Percentiles rank a stretch among this genome's conserved stretches.
phyloP scores from a whole-genome alignment of 2,888 invertebrate species.

The Agapostemon virescens region DNA sequence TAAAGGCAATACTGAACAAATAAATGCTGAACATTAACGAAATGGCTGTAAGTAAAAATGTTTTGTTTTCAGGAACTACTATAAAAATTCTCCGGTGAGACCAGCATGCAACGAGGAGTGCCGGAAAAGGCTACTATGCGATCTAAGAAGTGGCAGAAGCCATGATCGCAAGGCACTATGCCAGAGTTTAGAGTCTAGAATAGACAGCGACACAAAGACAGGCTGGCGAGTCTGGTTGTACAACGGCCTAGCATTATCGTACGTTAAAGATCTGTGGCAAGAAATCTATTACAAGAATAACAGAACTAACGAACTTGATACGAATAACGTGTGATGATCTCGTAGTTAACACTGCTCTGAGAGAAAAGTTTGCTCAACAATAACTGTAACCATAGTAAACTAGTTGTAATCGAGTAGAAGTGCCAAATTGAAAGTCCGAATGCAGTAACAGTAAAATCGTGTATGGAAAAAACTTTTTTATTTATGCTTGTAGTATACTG shows the following conservation, averaged over 20 bases:
- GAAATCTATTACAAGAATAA: constrained; percentile 63
- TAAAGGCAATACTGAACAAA: too few species aligned
- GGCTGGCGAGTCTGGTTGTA: constrained; percentile 94
- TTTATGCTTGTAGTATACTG: too few species aligned
- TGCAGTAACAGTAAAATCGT: too few species aligned
- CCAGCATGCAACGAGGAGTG: constrained; percentile 92
- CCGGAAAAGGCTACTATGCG: constrained; percentile 91
- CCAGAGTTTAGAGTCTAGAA: constrained; percentile 90
- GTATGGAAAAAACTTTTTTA: too few species aligned
- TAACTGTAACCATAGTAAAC: neutral
- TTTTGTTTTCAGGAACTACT: constrained; percentile 86
- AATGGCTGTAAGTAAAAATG: neutral
- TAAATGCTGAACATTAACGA: too few species aligned
- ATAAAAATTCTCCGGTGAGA: constrained; percentile 93
- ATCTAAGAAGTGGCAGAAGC: constrained; percentile 92
- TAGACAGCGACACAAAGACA: constrained; percentile 88
- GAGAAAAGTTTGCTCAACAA: neutral
- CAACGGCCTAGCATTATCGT: constrained; percentile 93
- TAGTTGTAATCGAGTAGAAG: too few species aligned
- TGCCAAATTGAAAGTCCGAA: neutral
- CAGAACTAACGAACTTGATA: constrained; percentile 62
- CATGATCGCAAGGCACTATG: constrained; percentile 92
- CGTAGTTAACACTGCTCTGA: neutral
- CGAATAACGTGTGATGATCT: neutral
- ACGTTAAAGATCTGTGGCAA: constrained; percentile 82